These are phyloP conservation scores for Lacanobia oleracea DNA, from an alignment of 2,888 invertebrate genomes.

Conservation along the genomic window DNA sequence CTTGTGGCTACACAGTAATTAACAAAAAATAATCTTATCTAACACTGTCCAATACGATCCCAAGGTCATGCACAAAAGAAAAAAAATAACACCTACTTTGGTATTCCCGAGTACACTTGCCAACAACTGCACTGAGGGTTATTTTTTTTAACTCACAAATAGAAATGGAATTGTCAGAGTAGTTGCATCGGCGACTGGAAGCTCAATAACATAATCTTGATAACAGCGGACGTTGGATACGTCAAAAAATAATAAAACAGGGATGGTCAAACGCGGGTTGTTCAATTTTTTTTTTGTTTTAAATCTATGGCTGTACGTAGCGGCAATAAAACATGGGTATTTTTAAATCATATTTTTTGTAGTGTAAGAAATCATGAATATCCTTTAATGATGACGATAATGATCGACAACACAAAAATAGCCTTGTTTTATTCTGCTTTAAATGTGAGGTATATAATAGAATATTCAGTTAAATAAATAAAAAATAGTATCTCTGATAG, in stretches of 20 bases:
- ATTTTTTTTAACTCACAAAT: constrained; percentile 47
- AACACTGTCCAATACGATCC: neutral
- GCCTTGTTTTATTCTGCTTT: too few relatives aligned
- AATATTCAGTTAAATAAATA: too few relatives aligned
- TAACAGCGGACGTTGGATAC: constrained; percentile 66
- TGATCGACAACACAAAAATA: too few relatives aligned
- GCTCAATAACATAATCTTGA: constrained; percentile 71
- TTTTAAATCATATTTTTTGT: neutral
- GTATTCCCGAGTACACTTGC: constrained; percentile 47
- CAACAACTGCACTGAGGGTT: constrained; percentile 53
- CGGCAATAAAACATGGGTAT: too few relatives aligned
- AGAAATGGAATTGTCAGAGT: constrained; percentile 51
- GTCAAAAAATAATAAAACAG: constrained; percentile 66
- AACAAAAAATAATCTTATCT: neutral
- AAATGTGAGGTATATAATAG: too few relatives aligned
- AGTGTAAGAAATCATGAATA: neutral
- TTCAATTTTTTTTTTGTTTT: constrained; percentile 6
- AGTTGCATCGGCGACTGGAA: constrained; percentile 63
- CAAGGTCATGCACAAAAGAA: constrained; percentile 36
- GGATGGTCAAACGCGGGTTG: constrained; percentile 55
- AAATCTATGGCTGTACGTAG: neutral
- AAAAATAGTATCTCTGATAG: too few relatives aligned
- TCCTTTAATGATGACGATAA: too few relatives aligned
- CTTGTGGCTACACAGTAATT: too few relatives aligned
- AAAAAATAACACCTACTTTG: constrained; percentile 61